Base-by-base conservation (phyloP, 1,140 invertebrate genomes). In the Carcinoscorpius rotundicauda region DNA sequence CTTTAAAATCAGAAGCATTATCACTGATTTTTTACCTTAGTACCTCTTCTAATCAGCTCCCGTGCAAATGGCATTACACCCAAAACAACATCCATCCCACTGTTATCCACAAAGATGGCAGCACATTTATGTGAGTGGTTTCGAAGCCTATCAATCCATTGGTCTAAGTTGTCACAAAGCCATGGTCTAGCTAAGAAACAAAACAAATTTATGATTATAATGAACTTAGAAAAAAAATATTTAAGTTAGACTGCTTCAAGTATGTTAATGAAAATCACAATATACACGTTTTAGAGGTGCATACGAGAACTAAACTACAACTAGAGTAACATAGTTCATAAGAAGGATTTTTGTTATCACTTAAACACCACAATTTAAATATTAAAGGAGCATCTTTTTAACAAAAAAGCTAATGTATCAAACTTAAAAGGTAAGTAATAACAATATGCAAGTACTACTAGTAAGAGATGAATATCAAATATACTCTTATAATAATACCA, bases 51-150 rank as follows among this genome's bases (percentile, higher is more conserved):
- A 4, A 97, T 75, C 56, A 97, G 81, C 76, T 93, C 90, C 71
- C 92, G 78, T 0, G 86, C 86, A 76, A 98, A 91, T 48, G 94
- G 94, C 61, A 98, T 78, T 52, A 97, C 85, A 29, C 95, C 94
- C 48, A 98, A 80, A 58, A 97, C 82, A 71, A 97, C 87, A 79
- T 98, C 94, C 68, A 91, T 85, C 3, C 95, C 95, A 76, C 92
- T 94, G 74, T 98, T 98, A 74, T 98, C 95, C 49, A 96, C 88
- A 81, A 98, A 98, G 69, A 98, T 85, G 3, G 88, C 87, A 64
- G 89, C 91, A 80, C 90, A 93, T 73, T 86, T 87, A 75, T 97
- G 89, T 5, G 83, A 76, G 6, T 71, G 66, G 6, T 65, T 63
- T 75, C 86, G 78, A 55, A 95, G 73, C 69, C 87, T 83, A 8